Percentiles rank a stretch among this genome's conserved stretches.
phyloP scores from a whole-genome alignment of 2,888 invertebrate species.

The Pristionchus maxplancki region DNA sequence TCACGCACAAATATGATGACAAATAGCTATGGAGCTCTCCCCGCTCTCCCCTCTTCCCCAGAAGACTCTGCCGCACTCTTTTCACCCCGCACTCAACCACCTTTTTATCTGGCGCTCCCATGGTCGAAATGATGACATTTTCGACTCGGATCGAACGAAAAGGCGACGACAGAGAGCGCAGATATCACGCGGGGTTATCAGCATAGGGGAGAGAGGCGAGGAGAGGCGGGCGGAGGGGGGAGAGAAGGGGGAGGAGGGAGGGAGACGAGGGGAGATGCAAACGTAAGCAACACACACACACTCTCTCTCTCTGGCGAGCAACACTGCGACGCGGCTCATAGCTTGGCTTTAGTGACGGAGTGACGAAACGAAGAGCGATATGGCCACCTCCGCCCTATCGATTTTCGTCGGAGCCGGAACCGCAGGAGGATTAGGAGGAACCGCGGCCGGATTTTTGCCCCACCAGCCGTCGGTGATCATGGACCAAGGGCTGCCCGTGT shows the following conservation, averaged over 20 bases:
- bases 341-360: not conserved
- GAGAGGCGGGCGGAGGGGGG: not conserved
- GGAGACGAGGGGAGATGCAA: not conserved
- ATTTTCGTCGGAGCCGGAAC: not conserved
- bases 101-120: not conserved
- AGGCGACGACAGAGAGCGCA: not conserved
- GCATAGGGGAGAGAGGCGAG: not conserved
- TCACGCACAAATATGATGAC: not conserved
- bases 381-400: constrained; percentile 1
- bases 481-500: no score
- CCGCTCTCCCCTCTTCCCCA: not conserved
- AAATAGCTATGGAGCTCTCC: not conserved
- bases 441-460: no score
- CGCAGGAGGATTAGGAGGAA: no score
- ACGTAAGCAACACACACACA: constrained; percentile 1
- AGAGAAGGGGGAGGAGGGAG: not conserved
- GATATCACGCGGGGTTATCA: not conserved
- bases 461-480: no score
- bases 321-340: no score
- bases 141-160: no score
- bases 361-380: not conserved
- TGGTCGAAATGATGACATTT: constrained; percentile 17
- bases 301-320: no score
- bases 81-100: not conserved
- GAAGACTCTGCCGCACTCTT: not conserved